Base-by-base conservation (phyloP, 1,140 invertebrate genomes). In the Neocloeon triangulifer region DNA sequence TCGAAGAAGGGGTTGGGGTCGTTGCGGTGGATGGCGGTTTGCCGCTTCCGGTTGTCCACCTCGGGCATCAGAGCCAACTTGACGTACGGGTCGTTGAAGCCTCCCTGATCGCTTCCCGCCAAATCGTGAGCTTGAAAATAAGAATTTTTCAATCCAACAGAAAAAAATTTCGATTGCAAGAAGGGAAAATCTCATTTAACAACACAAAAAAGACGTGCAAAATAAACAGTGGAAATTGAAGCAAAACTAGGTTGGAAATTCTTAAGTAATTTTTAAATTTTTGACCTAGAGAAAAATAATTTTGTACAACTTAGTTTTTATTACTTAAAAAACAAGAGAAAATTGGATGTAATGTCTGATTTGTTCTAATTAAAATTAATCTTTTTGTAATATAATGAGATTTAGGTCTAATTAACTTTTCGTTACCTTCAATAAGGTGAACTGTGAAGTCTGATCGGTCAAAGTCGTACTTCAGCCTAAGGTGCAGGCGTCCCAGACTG, bases 381-480 rank as follows among this genome's bases (percentile, higher is more conserved):
- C n/a, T n/a, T n/a, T n/a, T n/a, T n/a, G n/a, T n/a, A n/a, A n/a
- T n/a, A n/a, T n/a, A n/a, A n/a, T n/a, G n/a, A n/a, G n/a, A n/a
- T n/a, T n/a, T n/a, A n/a, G n/a, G n/a, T n/a, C n/a, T n/a, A n/a
- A n/a, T n/a, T n/a, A n/a, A n/a, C n/a, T n/a, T n/a, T n/a, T n/a
- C n/a, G n/a, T 42, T 48, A 80, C 76, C 76, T 73, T 81, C 77
- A 53, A 88, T 85, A 23, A 89, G 52, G 53, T 85, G 78, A 15
- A 86, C 74, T 36, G 79, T 69, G 25, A 89, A 56, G 51, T 89
- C 82, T 14, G 79, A 85, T 42, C 76, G 65, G 48, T 85, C 72
- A 44, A 85, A 84, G 52, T 89, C 81, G 43, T 86, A 89, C 41
- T 76, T 81, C 5, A 88, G 56, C n/a, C 77, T 59, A 38, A 85